Conservation (phyloP, 2,113 vertebrate genomes). For the Notothenia rossii region DNA sequence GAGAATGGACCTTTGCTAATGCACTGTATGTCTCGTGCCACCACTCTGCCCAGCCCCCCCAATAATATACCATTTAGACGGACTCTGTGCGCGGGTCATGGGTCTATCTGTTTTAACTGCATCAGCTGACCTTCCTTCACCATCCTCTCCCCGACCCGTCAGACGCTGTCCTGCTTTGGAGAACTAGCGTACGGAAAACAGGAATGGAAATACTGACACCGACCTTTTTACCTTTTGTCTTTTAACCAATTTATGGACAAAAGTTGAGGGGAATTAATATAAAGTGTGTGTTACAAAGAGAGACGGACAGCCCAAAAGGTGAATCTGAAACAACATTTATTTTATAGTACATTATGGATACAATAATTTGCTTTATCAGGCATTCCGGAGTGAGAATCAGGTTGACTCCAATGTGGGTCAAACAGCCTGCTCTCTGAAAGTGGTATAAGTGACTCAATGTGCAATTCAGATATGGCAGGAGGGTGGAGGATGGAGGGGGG, state of each 20-base stretch:
- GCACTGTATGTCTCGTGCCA: background rate
- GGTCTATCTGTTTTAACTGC: background rate
- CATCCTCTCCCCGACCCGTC: background rate
- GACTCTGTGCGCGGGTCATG: background rate
- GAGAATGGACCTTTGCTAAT: background rate
- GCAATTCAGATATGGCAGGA: constrained; percentile 65
- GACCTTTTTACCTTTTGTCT: background rate
- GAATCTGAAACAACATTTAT: background rate
- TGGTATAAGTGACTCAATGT: constrained; percentile 54
- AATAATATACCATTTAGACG: background rate
- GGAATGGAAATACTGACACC: background rate
- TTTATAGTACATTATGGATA: background rate
- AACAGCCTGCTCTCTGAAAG: background rate
- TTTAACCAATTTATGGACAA: too few species aligned
- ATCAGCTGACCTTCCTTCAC: background rate
- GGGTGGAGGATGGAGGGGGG: constrained; percentile 32
- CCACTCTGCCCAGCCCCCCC: constrained; percentile 8
- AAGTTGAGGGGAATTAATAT: background rate
- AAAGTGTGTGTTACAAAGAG: background rate
- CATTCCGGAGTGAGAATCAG: background rate
- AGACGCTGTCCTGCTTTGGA: background rate
- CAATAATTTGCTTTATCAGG: background rate
- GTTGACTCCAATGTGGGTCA: background rate
- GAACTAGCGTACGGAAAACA: background rate
- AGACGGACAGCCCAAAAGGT: background rate